Conservation (phyloP, 2,797 vertebrate genomes). For the Enteromius anoplus region DNA sequence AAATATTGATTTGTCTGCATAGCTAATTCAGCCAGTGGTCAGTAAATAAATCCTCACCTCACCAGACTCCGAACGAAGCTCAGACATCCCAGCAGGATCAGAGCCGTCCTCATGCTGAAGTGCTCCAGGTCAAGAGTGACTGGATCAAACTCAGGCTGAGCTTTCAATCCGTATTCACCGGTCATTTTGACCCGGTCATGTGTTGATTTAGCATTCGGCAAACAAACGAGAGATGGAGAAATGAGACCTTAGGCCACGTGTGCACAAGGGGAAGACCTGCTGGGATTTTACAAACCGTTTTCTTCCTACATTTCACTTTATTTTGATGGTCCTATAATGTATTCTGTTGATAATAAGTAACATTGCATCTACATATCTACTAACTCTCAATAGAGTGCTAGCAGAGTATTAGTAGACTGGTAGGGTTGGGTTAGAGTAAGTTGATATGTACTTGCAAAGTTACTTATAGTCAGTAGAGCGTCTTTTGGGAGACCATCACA, state of each 20-base stretch:
- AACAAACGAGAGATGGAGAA: background rate
- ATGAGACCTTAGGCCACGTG: background rate
- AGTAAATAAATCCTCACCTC: constrained; percentile 42
- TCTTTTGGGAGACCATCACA: no score
- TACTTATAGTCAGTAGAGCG: no score
- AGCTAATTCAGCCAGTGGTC: background rate
- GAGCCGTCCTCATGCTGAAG: constrained; percentile 46
- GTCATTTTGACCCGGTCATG: background rate
- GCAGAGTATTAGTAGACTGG: no score
- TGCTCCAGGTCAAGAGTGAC: background rate
- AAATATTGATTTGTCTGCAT: background rate
- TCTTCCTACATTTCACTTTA: no score
- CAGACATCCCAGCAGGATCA: constrained; percentile 41
- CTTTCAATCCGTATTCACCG: background rate
- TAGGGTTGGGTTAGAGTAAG: no score
- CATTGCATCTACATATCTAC: no score
- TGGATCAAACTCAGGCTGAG: no score
- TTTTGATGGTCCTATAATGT: no score
- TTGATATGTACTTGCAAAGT: no score
- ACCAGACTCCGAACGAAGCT: constrained; percentile 47
- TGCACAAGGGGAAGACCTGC: background rate
- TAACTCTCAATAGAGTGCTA: no score
- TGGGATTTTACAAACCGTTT: no score
- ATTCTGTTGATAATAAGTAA: no score
- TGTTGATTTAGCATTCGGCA: constrained; percentile 13